Percentiles rank a stretch among this genome's conserved stretches.
These are phyloP conservation scores for Mormyrus lacerda DNA, from an alignment of 2,113 vertebrate species.

Conservation along the genomic window DNA sequence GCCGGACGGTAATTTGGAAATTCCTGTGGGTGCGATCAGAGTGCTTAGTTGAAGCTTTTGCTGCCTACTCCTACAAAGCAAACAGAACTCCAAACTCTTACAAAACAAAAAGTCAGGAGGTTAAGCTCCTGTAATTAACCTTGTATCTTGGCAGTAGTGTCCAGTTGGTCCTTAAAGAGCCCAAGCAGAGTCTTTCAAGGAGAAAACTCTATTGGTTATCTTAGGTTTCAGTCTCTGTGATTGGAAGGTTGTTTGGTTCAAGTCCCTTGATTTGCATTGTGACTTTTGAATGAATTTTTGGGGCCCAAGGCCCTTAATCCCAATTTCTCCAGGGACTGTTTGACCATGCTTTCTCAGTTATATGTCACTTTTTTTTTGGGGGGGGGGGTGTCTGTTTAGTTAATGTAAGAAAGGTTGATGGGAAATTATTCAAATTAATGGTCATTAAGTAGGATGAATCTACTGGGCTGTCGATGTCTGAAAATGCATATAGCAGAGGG, in stretches of 20 bases:
- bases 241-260: not conserved
- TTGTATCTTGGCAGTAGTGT: not conserved
- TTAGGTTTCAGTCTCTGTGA: not conserved
- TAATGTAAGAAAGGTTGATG: not conserved
- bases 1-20: constrained; percentile 24
- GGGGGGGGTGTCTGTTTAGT: not conserved
- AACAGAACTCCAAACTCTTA: not conserved
- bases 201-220: not conserved
- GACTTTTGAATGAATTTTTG: not conserved
- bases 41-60: not conserved
- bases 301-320: not conserved
- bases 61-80: not conserved
- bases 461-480: not conserved
- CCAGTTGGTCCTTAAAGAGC: not conserved
- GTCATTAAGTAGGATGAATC: not conserved
- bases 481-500: not conserved
- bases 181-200: not conserved
- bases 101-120: not conserved
- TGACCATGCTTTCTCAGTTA: not conserved
- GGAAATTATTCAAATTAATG: not conserved
- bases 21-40: constrained; percentile 33
- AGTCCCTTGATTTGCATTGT: not conserved
- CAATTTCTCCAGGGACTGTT: not conserved
- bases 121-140: not conserved
- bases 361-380: not conserved